Conservation (phyloP, 2,888 invertebrate species). For the Epinotia nisella region DNA sequence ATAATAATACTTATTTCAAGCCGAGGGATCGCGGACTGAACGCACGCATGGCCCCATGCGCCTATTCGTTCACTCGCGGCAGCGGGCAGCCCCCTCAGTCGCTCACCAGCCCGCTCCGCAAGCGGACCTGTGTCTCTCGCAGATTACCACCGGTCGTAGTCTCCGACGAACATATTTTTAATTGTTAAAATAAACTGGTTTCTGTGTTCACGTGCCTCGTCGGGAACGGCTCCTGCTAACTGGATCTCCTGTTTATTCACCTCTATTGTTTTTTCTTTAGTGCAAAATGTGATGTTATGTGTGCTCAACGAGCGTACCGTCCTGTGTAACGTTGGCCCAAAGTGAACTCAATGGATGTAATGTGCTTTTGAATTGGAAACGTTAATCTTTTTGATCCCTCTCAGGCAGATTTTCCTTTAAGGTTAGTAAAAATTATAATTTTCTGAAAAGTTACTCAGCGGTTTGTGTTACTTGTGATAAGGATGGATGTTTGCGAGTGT, state of each 20-base stretch:
- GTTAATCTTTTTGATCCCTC: constrained; percentile 59
- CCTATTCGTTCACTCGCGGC: constrained; percentile 70
- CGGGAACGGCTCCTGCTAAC: constrained; percentile 58
- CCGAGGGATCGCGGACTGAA: constrained; percentile 49
- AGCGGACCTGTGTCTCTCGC: constrained; percentile 54
- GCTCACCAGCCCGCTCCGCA: constrained; percentile 66
- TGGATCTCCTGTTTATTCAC: constrained; percentile 65
- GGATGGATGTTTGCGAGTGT: constrained; percentile 30
- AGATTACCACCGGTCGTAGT: constrained; percentile 62
- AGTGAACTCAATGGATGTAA: constrained; percentile 79
- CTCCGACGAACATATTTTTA: constrained; percentile 67
- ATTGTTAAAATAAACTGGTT: constrained; percentile 65
- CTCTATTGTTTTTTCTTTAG: constrained; percentile 71
- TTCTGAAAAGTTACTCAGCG: constrained; percentile 44
- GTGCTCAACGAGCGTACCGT: constrained; percentile 74
- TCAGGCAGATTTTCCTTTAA: constrained; percentile 60
- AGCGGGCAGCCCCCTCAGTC: constrained; percentile 66
- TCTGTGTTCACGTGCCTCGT: constrained; percentile 61
- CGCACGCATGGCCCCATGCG: constrained; percentile 61
- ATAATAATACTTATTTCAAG: constrained; percentile 66
- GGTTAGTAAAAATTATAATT: constrained; percentile 57
- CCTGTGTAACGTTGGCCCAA: constrained; percentile 76
- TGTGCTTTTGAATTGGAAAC: constrained; percentile 78
- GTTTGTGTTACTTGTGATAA: constrained; percentile 46
- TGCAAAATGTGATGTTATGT: constrained; percentile 83